A percentile compares a stretch with the other conserved stretches of the same genome.
Conservation (phyloP, 2,113 vertebrate species). For the Typhlomys cinereus region DNA sequence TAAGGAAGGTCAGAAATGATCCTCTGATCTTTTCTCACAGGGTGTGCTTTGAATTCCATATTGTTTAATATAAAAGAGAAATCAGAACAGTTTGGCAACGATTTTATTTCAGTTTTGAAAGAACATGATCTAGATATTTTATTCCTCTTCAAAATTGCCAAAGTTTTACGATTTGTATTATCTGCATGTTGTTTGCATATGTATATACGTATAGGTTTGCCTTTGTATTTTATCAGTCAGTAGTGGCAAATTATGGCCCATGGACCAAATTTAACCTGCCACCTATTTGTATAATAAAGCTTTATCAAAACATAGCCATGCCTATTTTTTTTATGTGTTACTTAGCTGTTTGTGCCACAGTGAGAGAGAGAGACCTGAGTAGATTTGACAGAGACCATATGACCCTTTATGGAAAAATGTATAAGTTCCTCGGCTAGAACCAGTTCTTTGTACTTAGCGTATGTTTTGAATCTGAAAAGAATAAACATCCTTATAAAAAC, state of each 20-base stretch:
- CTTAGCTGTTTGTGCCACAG: neutral
- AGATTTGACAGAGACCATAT: constrained; percentile 25
- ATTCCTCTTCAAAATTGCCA: neutral
- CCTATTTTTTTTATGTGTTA: neutral
- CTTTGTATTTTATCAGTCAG: neutral
- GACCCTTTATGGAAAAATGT: constrained; percentile 36
- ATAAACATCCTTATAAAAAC: neutral
- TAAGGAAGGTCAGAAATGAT: constrained; percentile 60
- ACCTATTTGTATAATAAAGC: constrained; percentile 27
- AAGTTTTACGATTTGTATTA: constrained; percentile 11
- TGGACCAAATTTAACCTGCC: neutral
- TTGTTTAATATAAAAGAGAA: constrained; percentile 46
- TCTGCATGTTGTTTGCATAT: neutral
- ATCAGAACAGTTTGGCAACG: constrained; percentile 33
- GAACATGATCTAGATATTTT: constrained; percentile 17
- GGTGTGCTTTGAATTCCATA: constrained; percentile 39
- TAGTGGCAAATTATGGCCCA: neutral
- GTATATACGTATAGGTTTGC: neutral
- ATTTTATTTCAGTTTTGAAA: constrained; percentile 17
- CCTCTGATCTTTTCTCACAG: constrained; percentile 53
- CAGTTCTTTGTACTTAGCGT: constrained; percentile 5
- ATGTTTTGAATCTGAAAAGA: constrained; percentile 24
- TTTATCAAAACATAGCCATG: constrained; percentile 8
- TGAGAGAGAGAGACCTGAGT: neutral
- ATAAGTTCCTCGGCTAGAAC: neutral